phyloP scores from a whole-genome alignment of 2,797 vertebrate genomes.

The Thaleichthys pacificus region DNA sequence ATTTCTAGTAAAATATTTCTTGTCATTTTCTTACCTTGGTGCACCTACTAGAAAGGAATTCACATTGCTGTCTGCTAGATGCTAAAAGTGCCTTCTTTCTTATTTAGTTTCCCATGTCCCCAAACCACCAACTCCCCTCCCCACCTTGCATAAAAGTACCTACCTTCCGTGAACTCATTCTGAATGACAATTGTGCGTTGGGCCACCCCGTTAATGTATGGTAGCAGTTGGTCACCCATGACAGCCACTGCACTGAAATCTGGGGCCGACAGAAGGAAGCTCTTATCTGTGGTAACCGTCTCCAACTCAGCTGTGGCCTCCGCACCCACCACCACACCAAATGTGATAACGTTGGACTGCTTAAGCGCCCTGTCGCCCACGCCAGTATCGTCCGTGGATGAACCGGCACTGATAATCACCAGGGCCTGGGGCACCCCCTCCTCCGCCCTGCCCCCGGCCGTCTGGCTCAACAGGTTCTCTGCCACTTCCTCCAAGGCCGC shows the following conservation, averaged over 20 bases:
- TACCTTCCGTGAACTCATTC: constrained; percentile 92
- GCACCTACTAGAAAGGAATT: background rate
- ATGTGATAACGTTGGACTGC: constrained; percentile 82
- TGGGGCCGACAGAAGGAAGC: constrained; percentile 82
- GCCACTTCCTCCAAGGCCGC: constrained; percentile 87
- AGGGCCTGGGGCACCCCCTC: constrained; percentile 89
- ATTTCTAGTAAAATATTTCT: background rate
- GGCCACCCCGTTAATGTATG: constrained; percentile 85
- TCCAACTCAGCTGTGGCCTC: constrained; percentile 83
- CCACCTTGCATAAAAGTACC: constrained; percentile 73
- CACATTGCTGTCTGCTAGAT: background rate
- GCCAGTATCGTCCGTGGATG: constrained; percentile 88
- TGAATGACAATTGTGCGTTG: constrained; percentile 86
- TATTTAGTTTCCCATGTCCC: constrained; percentile 6
- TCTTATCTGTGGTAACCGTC: constrained; percentile 85
- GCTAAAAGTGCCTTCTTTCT: background rate
- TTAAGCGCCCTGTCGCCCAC: constrained; percentile 84
- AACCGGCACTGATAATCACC: constrained; percentile 88
- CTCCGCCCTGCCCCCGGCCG: constrained; percentile 88
- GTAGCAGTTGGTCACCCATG: constrained; percentile 80
- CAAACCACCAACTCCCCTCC: constrained; percentile 29
- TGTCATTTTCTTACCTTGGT: background rate
- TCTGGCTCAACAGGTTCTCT: constrained; percentile 81
- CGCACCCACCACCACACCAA: constrained; percentile 77
- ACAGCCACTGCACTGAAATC: constrained; percentile 80